Conservation (phyloP, 2,888 invertebrate genomes). For the Spilarctia lutea region DNA sequence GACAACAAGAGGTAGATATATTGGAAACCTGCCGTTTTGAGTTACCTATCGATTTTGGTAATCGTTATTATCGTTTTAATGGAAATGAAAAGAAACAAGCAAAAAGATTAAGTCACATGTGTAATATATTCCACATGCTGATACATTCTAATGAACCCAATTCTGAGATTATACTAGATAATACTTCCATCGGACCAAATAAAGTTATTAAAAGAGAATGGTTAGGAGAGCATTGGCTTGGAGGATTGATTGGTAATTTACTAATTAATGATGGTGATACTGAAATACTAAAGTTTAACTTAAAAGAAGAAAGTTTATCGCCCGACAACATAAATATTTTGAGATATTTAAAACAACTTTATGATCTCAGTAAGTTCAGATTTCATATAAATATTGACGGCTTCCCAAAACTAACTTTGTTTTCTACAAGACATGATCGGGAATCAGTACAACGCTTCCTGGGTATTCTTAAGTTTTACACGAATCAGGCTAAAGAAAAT, state of each 20-base stretch:
- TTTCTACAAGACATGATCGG: conserved; percentile 24
- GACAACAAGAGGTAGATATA: conserved; percentile 10
- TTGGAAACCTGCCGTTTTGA: conserved; percentile 28
- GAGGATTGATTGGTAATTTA: conserved; percentile 44
- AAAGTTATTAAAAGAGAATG: conserved; percentile 31
- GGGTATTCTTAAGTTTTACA: conserved; percentile 38
- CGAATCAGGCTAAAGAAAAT: conserved; percentile 48
- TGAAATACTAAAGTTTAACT: conserved; percentile 40
- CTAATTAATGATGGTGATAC: conserved; percentile 31
- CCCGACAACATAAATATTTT: conserved; percentile 25
- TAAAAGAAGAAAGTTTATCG: conserved; percentile 14
- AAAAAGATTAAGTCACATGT: conserved; percentile 27
- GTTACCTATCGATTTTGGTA: conserved; percentile 39
- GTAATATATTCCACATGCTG: conserved; percentile 25
- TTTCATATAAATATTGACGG: conserved; percentile 33
- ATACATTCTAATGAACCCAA: conserved; percentile 3
- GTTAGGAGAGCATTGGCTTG: conserved; percentile 36
- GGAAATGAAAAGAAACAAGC: conserved; percentile 25
- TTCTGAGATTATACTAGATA: conserved; percentile 27
- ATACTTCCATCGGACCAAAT: conserved; percentile 30
- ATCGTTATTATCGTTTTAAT: conserved; percentile 27
- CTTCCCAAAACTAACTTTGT: conserved; percentile 35
- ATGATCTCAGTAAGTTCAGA: conserved; percentile 27
- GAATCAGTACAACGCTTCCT: conserved; percentile 28
- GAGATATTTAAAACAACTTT: conserved; percentile 21